Base-by-base conservation (phyloP, 2,113 vertebrate genomes). In the Marmota monax region DNA sequence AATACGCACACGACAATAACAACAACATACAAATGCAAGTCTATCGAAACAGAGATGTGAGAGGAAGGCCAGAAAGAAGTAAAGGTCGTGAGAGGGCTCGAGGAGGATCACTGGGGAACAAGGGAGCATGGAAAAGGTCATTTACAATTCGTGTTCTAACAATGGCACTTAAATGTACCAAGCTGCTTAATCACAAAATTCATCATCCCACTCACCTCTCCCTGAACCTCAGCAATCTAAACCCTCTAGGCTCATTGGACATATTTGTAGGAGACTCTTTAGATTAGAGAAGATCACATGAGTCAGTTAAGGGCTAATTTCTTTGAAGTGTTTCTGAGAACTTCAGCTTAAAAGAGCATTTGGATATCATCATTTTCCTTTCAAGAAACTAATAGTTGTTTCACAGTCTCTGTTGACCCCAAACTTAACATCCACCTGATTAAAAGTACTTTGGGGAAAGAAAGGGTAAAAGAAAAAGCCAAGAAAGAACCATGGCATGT, bases 321-420 rank as follows among this genome's bases (percentile, higher is more conserved):
- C 37, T 94, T 95, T 92, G 78, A 69, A 85, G 92, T 88, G 53
- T 78, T 94, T 97, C 74, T 77, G 92, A 98, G 39, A 97, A 93
- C 88, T 97, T 95, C 90, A 86, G 74, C 73, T 89, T 93, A 83
- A 91, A 96, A 93, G 61, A 95, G 56, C 74, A 88, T 90, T 95
- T 86, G 70, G 32, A 48, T 86, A 85, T 92, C 92, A 87, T 79
- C 25, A 74, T 79, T 97, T 92, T 97, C 39, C 80, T 88, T 97
- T 85, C 78, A 95, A 72, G 34, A 95, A 56, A 16, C n/a, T 82
- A 91, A 80, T 74, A 78, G 67, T 78, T 91, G 27, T 37, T 20
- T 96, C 27, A 91, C 69, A 56, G 74, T 25, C 56, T 73, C 48
- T 65, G 4, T 80, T 95, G 45, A 84, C 63, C 51, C 29, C 69